These are phyloP conservation scores for Phylloscopus collybita DNA, from an alignment of 2,797 vertebrate species.

Conservation along the genomic window DNA sequence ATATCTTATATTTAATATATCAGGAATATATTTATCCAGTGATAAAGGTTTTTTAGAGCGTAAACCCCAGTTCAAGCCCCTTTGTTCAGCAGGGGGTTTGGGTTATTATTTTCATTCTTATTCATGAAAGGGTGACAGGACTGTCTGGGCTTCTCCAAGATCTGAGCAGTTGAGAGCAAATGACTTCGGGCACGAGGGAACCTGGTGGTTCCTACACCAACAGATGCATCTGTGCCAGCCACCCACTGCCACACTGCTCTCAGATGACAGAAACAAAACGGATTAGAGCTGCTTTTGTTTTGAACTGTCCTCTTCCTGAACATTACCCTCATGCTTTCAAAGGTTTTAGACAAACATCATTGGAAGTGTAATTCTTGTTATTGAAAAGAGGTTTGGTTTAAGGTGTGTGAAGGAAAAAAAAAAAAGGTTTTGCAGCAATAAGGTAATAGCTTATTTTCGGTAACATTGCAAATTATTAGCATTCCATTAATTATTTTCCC, in stretches of 20 bases:
- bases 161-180: neutral
- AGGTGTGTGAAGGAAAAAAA: neutral
- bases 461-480: slow-evolving; percentile 4
- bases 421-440: neutral
- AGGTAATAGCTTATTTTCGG: slow-evolving; percentile 8
- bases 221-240: neutral
- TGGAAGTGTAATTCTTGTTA: neutral
- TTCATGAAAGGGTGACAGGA: neutral
- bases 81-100: neutral
- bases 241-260: neutral
- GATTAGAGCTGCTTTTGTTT: slow-evolving; percentile 7
- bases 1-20: neutral
- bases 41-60: neutral
- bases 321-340: neutral
- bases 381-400: neutral
- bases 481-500: neutral
- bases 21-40: neutral
- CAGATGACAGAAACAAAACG: neutral
- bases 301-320: neutral
- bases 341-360: neutral
- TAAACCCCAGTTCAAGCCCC: neutral
- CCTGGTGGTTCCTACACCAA: neutral
- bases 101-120: neutral
- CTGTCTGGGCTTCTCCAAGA: neutral
- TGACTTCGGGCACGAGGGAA: neutral